These are phyloP conservation scores for Trichoplusia ni DNA, from an alignment of 1,140 invertebrate species.

Conservation along the genomic window DNA sequence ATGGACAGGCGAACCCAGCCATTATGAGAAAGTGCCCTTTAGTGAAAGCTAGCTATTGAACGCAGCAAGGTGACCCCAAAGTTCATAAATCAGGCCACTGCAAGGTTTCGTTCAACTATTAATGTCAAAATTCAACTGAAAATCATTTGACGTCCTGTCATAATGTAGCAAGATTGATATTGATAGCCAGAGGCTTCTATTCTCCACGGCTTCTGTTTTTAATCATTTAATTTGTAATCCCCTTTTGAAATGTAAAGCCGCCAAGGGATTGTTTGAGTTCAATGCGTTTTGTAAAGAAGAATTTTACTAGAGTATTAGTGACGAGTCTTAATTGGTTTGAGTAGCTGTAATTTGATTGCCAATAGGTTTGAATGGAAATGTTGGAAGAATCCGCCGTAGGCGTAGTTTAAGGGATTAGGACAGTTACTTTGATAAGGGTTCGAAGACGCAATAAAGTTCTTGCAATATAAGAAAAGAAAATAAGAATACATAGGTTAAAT, in stretches of 20 bases:
- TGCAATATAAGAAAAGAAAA: too few relatives aligned
- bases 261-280: conserved; percentile 2
- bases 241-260: conserved; percentile 2
- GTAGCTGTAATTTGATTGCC: background rate
- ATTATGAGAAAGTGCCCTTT: conserved; percentile 6
- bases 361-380: background rate
- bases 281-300: conserved; percentile 16
- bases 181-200: conserved; percentile 1
- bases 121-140: background rate
- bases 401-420: too few relatives aligned
- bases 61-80: background rate
- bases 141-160: conserved; percentile 25
- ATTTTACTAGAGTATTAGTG: background rate
- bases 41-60: background rate
- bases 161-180: conserved; percentile 18
- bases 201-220: conserved; percentile 2
- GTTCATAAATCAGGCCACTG: conserved; percentile 25
- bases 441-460: too few relatives aligned
- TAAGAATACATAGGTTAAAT: too few relatives aligned
- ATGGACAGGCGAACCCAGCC: conserved; percentile 15
- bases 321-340: background rate
- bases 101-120: background rate
- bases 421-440: too few relatives aligned
- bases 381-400: background rate
- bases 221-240: conserved; percentile 2